Base-by-base conservation (phyloP, 2,888 invertebrate species). In the Laspeyria flexula region DNA sequence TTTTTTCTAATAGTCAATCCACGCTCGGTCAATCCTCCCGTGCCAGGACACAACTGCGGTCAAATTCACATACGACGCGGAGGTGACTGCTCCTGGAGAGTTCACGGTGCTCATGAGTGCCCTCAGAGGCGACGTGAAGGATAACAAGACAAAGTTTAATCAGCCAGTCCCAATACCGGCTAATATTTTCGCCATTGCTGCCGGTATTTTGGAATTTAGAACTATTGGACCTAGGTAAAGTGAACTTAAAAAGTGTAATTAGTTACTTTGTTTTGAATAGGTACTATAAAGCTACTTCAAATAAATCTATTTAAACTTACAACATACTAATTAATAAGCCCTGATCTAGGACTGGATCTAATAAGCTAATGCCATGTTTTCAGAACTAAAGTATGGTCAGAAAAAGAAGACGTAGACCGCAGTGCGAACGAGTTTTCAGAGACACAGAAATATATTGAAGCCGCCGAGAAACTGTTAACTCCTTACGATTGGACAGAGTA, bases 31-130 rank as follows among this genome's bases (percentile, higher is more conserved):
- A 1, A 94, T 98, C 61, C 71, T 98, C 1, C 99, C 99, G 0
- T 98, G 98, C 76, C 98, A 99, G 91, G 98, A 99, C 90, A 96
- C 97, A 0, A 98, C 99, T 0, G 94, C 95, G 0, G 96, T 98
- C 0, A 99, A 99, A 88, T 95, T 95, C 64, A 96, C 96, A 0
- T 99, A 98, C 79, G 93, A 94, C 45, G 97, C 97, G 4, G 83
- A 93, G 81, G 81, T 98, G 41, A 93, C 94, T 0, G 96, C 96
- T 12, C 96, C 97, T 0, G 86, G 88, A 9, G 95, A 95, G 54
- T 93, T 97, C 63, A 96, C 95, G 0, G 97, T 96, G 0, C 87
- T 99, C 15, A 98, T 99, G 98, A 97, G 98, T 73, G 98, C 98
- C 0, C 80, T 97, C 3, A 89, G 95, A 4, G 86, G 92, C 0